Conservation (phyloP, 2,888 invertebrate species). For the Agriopis aurantiaria region DNA sequence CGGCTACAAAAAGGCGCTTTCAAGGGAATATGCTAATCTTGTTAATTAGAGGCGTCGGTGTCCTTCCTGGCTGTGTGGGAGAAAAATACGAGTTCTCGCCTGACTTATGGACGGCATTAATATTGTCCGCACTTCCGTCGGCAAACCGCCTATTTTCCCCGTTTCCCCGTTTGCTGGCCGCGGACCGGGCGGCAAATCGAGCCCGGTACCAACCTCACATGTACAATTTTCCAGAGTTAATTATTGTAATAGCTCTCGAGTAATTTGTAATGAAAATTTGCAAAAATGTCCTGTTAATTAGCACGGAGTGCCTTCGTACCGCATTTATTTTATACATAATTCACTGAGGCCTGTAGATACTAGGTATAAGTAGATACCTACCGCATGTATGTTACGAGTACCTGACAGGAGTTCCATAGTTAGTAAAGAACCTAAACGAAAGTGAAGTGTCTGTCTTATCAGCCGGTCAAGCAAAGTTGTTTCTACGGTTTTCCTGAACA, state of each 20-base stretch:
- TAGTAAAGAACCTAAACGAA: too few relatives aligned
- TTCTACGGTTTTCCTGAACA: too few relatives aligned
- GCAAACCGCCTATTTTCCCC: slow-evolving; percentile 68
- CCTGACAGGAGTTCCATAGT: too few relatives aligned
- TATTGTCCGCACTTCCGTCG: slow-evolving; percentile 79
- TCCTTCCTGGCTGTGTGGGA: slow-evolving; percentile 74
- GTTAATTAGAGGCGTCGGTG: slow-evolving; percentile 82
- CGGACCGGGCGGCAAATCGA: slow-evolving; percentile 38
- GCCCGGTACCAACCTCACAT: slow-evolving; percentile 35
- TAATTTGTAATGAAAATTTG: slow-evolving; percentile 41
- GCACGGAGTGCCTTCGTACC: background rate
- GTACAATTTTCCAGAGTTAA: slow-evolving; percentile 48
- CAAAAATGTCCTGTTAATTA: slow-evolving; percentile 31
- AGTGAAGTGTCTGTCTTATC: too few relatives aligned
- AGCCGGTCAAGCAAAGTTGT: too few relatives aligned
- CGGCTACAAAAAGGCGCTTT: slow-evolving; percentile 64
- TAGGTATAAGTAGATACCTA: background rate
- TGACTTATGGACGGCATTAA: slow-evolving; percentile 82
- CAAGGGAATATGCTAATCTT: slow-evolving; percentile 81
- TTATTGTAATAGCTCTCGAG: slow-evolving; percentile 40
- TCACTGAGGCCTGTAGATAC: background rate
- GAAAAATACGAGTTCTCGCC: slow-evolving; percentile 73
- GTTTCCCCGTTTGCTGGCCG: slow-evolving; percentile 55
- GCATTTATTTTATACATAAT: background rate
- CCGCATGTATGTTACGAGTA: background rate